Percentiles rank a stretch among this genome's conserved stretches.
phyloP scores from a whole-genome alignment of 2,113 vertebrate species.

The Rhagologus leucostigma region DNA sequence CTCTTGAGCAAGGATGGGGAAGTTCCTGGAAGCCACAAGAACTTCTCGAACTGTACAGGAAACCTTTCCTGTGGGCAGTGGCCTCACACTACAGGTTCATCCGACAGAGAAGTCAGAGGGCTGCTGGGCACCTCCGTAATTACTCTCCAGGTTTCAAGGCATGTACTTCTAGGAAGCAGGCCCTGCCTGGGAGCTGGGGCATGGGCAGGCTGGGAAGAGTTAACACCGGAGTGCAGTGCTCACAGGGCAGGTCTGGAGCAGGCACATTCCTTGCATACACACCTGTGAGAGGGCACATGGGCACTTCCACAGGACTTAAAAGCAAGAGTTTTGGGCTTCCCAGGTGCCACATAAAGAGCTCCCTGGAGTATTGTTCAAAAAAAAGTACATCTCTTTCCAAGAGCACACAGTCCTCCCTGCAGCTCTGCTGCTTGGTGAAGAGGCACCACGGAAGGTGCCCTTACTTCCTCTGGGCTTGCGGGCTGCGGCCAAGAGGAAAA shows the following conservation, averaged over 20 bases:
- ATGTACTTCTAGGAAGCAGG: not conserved
- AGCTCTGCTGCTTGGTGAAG: not conserved
- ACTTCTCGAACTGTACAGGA: fast-evolving
- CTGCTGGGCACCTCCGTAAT: not conserved
- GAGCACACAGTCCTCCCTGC: not conserved
- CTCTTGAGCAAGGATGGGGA: constrained; percentile 7
- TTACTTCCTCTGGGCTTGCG: fast-evolving
- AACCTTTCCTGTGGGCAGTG: not conserved
- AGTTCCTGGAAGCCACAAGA: not conserved
- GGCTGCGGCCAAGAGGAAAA: not conserved
- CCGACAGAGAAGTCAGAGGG: not conserved
- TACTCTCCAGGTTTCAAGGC: not conserved
- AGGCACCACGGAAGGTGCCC: fast-evolving
- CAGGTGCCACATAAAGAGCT: not conserved
- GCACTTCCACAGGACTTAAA: not conserved
- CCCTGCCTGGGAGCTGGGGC: not conserved
- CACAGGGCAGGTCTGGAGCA: not conserved
- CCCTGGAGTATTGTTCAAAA: not conserved
- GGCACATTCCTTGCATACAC: constrained; percentile 29
- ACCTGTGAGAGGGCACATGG: constrained; percentile 16
- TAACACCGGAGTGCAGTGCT: not conserved
- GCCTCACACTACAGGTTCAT: not conserved
- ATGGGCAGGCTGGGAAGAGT: not conserved
- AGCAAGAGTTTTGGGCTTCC: not conserved
- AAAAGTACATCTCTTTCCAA: not conserved